Evolutionary conservation across 2,797 vertebrate genomes (phyloP).

Genomic region (Intellagama lesueurii): DNA sequence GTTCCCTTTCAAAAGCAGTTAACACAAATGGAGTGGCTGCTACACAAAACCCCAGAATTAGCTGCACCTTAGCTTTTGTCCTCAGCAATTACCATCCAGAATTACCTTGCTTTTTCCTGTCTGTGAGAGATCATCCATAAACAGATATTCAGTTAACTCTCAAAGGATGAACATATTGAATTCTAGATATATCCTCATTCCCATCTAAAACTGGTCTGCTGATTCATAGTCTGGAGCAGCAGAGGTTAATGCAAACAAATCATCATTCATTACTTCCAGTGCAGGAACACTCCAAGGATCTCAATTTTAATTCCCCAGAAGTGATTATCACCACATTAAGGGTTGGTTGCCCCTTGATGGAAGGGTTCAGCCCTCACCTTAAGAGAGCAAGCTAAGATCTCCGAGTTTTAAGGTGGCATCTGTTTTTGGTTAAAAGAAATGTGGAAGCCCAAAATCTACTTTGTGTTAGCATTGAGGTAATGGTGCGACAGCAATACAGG

Average conservation of each 20-base stretch:
- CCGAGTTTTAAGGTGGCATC: not conserved
- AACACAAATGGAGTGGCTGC: not conserved
- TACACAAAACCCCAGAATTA: not conserved
- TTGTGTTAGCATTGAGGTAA: not conserved
- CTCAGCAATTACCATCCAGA: not conserved
- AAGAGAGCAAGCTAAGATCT: not conserved
- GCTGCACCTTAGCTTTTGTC: constrained; percentile 8
- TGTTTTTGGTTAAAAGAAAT: not conserved
- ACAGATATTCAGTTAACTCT: not conserved
- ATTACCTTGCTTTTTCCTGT: not conserved
- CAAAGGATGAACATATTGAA: not conserved
- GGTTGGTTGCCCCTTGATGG: not conserved
- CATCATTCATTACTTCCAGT: not conserved
- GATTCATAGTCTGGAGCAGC: not conserved
- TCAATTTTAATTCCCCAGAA: not conserved
- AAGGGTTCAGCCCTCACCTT: not conserved
- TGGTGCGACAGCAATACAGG: not conserved
- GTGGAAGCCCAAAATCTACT: not conserved
- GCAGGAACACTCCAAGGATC: not conserved
- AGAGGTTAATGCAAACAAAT: not conserved
- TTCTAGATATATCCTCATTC: not conserved
- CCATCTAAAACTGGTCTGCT: not conserved
- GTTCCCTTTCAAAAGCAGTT: not conserved
- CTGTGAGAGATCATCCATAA: not conserved
- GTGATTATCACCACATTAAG: not conserved